phyloP scores from a whole-genome alignment of 2,113 vertebrate species.

The Oncorhynchus nerka region DNA sequence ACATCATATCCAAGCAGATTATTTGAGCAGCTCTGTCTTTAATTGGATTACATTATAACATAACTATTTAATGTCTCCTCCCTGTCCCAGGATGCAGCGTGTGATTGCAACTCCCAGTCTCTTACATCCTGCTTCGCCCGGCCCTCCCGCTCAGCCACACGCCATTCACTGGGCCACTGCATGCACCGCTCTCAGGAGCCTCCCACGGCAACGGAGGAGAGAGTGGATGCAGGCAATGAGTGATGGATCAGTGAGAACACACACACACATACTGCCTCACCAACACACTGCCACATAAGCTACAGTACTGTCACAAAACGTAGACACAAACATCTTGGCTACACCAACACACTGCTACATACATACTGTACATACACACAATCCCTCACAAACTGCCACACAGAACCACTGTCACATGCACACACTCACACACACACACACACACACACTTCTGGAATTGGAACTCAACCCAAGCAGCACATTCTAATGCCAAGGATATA shows the following conservation, averaged over 20 bases:
- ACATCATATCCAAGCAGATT: not conserved
- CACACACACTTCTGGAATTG: slow-evolving; percentile 8
- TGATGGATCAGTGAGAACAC: slow-evolving; percentile 55
- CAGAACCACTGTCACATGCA: not conserved
- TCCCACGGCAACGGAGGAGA: slow-evolving; percentile 71
- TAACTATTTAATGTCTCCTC: not conserved
- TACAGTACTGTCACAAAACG: slow-evolving; percentile 44
- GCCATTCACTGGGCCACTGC: slow-evolving; percentile 87
- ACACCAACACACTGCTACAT: slow-evolving; percentile 31
- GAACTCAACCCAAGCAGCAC: slow-evolving; percentile 40
- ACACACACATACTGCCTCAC: slow-evolving; percentile 17
- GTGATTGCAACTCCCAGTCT: slow-evolving; percentile 87
- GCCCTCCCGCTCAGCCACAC: slow-evolving; percentile 78
- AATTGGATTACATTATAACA: too few species aligned
- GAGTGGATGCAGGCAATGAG: slow-evolving; percentile 69
- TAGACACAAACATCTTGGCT: slow-evolving; percentile 18
- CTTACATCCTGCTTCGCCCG: slow-evolving; percentile 82
- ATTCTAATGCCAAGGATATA: slow-evolving; percentile 54
- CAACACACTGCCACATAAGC: slow-evolving; percentile 9
- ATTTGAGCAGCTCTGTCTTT: not conserved
- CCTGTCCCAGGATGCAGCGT: slow-evolving; percentile 83
- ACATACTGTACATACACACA: slow-evolving; percentile 14
- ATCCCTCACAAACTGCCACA: slow-evolving; percentile 51
- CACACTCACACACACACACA: slow-evolving; percentile 6
- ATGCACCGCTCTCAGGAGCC: slow-evolving; percentile 82